Evolutionary conservation across 64 coral and sea anemone genomes (phyloP), one percentile per base, ranked within the genome.

Genomic region (Acropora tenuis): DNA sequence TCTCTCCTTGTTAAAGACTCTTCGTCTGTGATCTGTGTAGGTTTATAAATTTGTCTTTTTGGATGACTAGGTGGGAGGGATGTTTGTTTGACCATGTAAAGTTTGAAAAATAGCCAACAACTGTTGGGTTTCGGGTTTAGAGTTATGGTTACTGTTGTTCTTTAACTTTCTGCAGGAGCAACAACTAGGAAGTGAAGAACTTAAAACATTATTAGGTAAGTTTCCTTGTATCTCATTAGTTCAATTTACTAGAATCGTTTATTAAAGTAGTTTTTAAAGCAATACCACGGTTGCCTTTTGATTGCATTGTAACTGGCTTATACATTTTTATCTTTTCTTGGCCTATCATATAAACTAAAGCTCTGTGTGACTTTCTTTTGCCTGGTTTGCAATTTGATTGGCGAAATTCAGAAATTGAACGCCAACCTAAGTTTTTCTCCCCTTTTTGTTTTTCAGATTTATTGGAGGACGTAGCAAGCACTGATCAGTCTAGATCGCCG

Each of bases 401-500:
- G 10, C 52, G 6, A 55, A 55, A 6, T 55, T 68, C 11, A 68
- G 17, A 17, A 71, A 71, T 20, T 40, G 4, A 30, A 71, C 13
- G 9, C 68, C 17, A 19, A 6, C 40, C 18, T 71, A 20, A 71
- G 68, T 20, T 66, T 6, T 0, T 45, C 41, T 12, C 3, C 1
- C 7, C 3, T 16, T 63, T 16, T 10, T 61, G 41, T 43, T 85
- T 20, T 47, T 71, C 15, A 85, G 82, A 71, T 68, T 49, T 85
- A 13, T 45, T 85, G 5, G 66, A 40, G 18, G 82, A 85, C 17
- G 82, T 85, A 5, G 82, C 61, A 11, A 71, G 44, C 65, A 17
- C 65, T 8, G 82, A 85, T 71, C 69, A 85, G n/a, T 85, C 61
- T 8, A 85, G 46, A 66, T 85, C 65, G 11, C 82, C 82, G 49